Conservation (phyloP, 2,888 invertebrate species). For the Tinea pellionella region DNA sequence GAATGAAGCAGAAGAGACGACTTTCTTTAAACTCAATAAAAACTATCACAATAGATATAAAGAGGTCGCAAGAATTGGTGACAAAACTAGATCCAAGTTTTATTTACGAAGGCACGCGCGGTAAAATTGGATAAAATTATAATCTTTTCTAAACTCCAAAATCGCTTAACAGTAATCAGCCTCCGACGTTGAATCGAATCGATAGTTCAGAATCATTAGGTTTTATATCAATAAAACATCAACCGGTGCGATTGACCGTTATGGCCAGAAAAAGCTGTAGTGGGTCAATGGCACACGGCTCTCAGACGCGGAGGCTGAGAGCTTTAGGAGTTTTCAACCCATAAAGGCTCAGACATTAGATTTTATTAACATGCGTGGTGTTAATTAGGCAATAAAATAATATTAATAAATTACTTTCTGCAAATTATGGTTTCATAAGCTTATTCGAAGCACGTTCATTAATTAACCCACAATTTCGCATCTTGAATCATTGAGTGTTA, state of each 20-base stretch:
- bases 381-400: no score
- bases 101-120: neutral
- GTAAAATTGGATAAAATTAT: neutral
- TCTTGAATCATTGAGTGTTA: neutral
- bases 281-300: slow-evolving; percentile 59
- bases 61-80: neutral
- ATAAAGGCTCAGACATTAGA: neutral
- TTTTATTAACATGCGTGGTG: no score
- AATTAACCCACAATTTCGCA: neutral
- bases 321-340: slow-evolving; percentile 13
- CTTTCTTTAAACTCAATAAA: slow-evolving; percentile 2
- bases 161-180: slow-evolving; percentile 7
- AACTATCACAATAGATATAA: neutral
- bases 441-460: neutral
- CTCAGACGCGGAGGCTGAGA: slow-evolving; percentile 28
- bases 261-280: slow-evolving; percentile 58
- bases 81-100: neutral
- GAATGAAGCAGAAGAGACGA: neutral
- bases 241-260: slow-evolving; percentile 57
- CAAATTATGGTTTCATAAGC: no score
- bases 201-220: slow-evolving; percentile 41
- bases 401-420: no score
- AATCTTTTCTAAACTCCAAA: neutral
- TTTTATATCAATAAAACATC: slow-evolving; percentile 56
- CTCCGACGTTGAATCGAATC: slow-evolving; percentile 19